A percentile compares a stretch with the other conserved stretches of the same genome.
Conservation (phyloP, 2,797 vertebrate genomes). For the Lacerta bilineata region DNA sequence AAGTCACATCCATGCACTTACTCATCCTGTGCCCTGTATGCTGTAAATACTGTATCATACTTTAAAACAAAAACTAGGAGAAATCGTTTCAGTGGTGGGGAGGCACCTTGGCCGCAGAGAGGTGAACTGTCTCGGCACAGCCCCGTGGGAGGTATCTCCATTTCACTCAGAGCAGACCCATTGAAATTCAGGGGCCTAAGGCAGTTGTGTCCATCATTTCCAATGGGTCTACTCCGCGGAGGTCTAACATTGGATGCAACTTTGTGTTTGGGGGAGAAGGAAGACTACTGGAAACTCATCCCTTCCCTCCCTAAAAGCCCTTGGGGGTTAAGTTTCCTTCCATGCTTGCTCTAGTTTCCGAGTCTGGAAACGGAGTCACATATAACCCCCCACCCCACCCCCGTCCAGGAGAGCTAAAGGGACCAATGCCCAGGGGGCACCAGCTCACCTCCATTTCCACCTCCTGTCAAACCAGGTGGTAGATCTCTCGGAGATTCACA, state of each 20-base stretch:
- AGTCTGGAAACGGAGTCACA: background rate
- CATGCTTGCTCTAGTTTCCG: background rate
- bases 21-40: conserved; percentile 42
- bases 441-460: too few relatives aligned
- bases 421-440: too few relatives aligned
- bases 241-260: too few relatives aligned
- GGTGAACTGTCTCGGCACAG: too few relatives aligned
- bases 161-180: too few relatives aligned
- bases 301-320: conserved; percentile 38
- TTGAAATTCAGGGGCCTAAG: too few relatives aligned
- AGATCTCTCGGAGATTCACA: too few relatives aligned
- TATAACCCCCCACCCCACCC: too few relatives aligned
- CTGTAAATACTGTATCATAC: conserved; percentile 67
- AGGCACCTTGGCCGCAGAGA: conserved; percentile 56
- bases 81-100: conserved; percentile 59
- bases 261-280: conserved; percentile 18
- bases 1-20: conserved; percentile 36
- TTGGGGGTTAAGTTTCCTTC: background rate
- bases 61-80: background rate
- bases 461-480: too few relatives aligned
- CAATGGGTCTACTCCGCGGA: too few relatives aligned
- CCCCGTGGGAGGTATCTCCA: too few relatives aligned
- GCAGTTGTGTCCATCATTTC: too few relatives aligned
- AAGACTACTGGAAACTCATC: background rate
- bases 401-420: background rate